These are phyloP conservation scores for Emydura subglobosa DNA, from an alignment of 2,113 vertebrate genomes.

Conservation along the genomic window DNA sequence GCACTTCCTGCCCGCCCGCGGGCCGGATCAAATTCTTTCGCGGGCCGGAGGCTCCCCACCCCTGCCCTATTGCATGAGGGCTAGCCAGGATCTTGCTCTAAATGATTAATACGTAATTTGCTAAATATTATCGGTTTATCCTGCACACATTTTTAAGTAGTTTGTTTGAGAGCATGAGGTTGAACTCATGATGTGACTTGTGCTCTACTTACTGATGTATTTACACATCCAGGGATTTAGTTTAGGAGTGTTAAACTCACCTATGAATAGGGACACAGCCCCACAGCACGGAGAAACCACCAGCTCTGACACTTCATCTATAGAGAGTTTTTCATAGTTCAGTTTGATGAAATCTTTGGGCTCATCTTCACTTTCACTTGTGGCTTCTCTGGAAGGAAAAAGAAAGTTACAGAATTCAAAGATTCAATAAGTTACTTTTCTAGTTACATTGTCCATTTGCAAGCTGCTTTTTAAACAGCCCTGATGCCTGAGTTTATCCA, in stretches of 20 bases:
- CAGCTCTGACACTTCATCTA: constrained; percentile 83
- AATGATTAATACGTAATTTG: background rate
- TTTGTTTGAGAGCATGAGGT: background rate
- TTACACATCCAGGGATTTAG: background rate
- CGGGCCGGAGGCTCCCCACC: too few species aligned
- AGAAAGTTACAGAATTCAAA: constrained; percentile 23
- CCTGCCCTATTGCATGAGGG: background rate
- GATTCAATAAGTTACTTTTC: background rate
- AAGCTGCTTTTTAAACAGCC: background rate
- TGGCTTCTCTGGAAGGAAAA: constrained; percentile 46
- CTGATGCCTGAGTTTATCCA: background rate
- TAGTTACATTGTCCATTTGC: background rate
- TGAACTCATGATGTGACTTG: background rate
- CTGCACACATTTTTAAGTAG: background rate
- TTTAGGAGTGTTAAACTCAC: constrained; percentile 73
- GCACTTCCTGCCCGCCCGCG: too few species aligned
- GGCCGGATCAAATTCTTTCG: too few species aligned
- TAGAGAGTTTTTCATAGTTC: constrained; percentile 83
- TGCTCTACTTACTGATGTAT: background rate
- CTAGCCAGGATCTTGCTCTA: background rate
- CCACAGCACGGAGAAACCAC: constrained; percentile 88
- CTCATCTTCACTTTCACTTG: constrained; percentile 65
- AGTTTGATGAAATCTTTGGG: constrained; percentile 85
- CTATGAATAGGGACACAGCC: constrained; percentile 90
- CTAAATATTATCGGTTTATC: background rate